Conservation (phyloP, 30 jellyfish, hydroid and myxozoan genomes). For the Hydractinia symbiolongicarpus region DNA sequence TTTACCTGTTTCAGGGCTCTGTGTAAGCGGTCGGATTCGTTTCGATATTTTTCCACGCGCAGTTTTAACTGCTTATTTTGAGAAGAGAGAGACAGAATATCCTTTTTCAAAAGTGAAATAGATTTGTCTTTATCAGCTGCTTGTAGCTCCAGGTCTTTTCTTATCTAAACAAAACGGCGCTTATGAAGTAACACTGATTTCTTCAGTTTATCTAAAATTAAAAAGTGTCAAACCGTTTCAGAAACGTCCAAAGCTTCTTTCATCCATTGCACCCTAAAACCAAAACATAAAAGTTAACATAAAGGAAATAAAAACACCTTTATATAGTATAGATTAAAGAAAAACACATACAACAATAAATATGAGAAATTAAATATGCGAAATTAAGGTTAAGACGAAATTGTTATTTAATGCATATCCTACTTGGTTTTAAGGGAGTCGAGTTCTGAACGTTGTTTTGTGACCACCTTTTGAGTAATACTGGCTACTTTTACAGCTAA, state of each 20-base stretch:
- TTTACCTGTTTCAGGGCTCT: conserved; percentile 6
- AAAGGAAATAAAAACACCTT: no score
- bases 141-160: not conserved
- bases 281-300: not conserved
- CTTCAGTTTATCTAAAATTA: no score
- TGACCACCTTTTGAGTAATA: conserved; percentile 1
- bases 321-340: no score
- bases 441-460: conserved; percentile 5
- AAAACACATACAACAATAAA: no score
- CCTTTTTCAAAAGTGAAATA: not conserved
- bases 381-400: no score
- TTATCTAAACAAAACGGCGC: not conserved
- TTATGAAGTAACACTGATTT: no score
- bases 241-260: conserved; percentile 14
- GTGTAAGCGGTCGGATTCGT: conserved; percentile 1
- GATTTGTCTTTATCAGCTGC: not conserved
- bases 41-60: not conserved
- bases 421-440: conserved; percentile 8
- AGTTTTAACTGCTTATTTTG: not conserved
- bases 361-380: no score
- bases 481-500: not conserved
- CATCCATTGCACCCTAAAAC: conserved; percentile 8
- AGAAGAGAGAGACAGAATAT: not conserved
- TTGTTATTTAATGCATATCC: not conserved
- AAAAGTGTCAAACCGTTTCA: not conserved